These are phyloP conservation scores for Drosophila mauritiana DNA, from an alignment of 1,140 invertebrate genomes.

Conservation along the genomic window DNA sequence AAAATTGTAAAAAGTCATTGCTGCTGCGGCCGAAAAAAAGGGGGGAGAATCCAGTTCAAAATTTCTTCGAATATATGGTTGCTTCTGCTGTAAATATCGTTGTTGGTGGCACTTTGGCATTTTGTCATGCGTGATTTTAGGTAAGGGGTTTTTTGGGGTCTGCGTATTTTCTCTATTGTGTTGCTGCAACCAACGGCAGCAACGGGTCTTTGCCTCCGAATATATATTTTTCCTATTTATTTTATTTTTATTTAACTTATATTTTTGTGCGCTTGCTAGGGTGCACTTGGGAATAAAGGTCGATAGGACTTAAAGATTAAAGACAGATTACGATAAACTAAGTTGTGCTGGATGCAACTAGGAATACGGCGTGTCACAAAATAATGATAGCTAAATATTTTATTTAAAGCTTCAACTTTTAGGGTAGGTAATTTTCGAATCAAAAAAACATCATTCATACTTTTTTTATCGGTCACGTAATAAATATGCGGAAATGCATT, in stretches of 20 bases:
- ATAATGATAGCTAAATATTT: neutral
- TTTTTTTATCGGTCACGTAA: conserved; percentile 32
- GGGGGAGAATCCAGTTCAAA: conserved; percentile 35
- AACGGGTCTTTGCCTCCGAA: conserved; percentile 32
- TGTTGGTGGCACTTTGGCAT: conserved; percentile 67
- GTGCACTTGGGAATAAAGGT: neutral
- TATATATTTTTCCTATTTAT: conserved; percentile 16
- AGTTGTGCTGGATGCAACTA: neutral
- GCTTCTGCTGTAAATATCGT: conserved; percentile 11
- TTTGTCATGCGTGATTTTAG: conserved; percentile 79
- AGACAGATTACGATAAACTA: neutral
- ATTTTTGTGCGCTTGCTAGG: neutral
- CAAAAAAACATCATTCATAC: neutral
- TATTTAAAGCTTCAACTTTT: neutral
- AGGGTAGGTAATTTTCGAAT: neutral
- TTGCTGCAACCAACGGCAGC: conserved; percentile 65
- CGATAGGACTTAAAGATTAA: neutral
- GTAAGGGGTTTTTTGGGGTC: conserved; percentile 18
- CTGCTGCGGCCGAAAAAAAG: conserved; percentile 71
- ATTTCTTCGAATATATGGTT: conserved; percentile 34
- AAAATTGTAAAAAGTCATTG: conserved; percentile 83
- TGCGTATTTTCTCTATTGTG: conserved; percentile 57
- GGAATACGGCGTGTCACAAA: neutral
- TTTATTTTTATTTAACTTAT: conserved; percentile 14
- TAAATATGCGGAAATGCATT: conserved; percentile 75